Base-by-base conservation (phyloP, 1,140 invertebrate genomes). In the Atta cephalotes region DNA sequence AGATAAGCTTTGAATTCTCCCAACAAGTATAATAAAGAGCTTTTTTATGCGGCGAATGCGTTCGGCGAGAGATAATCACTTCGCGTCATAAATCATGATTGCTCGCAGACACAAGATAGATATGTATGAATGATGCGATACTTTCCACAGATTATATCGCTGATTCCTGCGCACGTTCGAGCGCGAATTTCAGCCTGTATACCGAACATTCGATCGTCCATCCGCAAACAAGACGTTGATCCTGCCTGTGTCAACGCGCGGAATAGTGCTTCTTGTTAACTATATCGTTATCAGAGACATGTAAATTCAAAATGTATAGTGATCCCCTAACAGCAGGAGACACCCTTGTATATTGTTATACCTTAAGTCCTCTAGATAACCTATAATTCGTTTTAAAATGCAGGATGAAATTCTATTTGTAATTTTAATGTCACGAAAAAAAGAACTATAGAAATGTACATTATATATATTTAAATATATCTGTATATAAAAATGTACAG, bases 161-260 rank as follows among this genome's bases (percentile, higher is more conserved):
- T 51, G 63, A 85, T 85, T 31, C 31, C n/a, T 65, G 72, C 16
- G 77, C 78, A 76, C 85, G 77, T 14, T 65, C 53, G 56, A 3
- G 12, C n/a, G 62, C 63, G 51, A 86, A 89, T 89, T 80, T 86
- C 82, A 72, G 35, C 35, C 28, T 89, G 82, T 89, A 77, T 89
- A 70, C 76, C 51, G 60, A 89, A 71, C 88, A 79, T 86, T 89
- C 87, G 88, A 89, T 89, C 87, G 62, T n/a, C 60, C 31, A 58
- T 89, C 88, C 56, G 77, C 84, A 89, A 89, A 89, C 88, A 89
- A 89, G 88, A 89, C 79, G 84, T 65, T 76, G 82, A 89, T 89
- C 88, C 18, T 45, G 76, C n/a, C 49, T 53, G 31, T 76, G 70
- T 88, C 81, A 82, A 82, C 82, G 70, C 65, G 14, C 82, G 21